These are phyloP conservation scores for Pristionchus maxplancki DNA, from an alignment of 2,888 invertebrate genomes.

Conservation along the genomic window DNA sequence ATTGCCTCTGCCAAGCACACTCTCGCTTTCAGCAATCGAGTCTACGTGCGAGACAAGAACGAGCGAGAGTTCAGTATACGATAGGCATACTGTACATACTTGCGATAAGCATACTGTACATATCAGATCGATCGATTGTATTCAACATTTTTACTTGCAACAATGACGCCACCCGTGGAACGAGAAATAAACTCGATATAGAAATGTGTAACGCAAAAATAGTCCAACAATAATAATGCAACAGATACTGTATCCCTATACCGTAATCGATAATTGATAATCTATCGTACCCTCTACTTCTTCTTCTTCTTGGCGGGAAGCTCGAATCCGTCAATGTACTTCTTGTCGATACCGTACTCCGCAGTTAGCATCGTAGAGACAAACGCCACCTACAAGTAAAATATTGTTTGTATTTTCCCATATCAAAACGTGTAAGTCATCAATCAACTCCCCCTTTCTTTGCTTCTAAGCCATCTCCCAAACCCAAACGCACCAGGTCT, in stretches of 20 bases:
- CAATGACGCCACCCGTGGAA: slow-evolving; percentile 11
- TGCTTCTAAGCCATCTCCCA: too few species aligned
- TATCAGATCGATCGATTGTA: not conserved
- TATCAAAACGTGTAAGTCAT: too few species aligned
- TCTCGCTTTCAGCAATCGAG: not conserved
- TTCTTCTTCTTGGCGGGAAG: slow-evolving; percentile 72
- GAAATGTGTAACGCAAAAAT: not conserved
- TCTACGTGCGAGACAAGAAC: not conserved
- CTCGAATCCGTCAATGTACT: slow-evolving; percentile 73
- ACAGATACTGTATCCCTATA: slow-evolving; percentile 20
- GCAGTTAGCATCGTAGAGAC: slow-evolving; percentile 47
- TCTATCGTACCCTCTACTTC: slow-evolving; percentile 38
- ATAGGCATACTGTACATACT: not conserved
- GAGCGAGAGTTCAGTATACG: not conserved
- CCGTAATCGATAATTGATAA: slow-evolving; percentile 33
- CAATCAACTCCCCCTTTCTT: not conserved
- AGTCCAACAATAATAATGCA: not conserved
- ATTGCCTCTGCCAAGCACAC: slow-evolving; percentile 35
- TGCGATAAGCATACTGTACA: not conserved
- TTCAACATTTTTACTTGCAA: not conserved
- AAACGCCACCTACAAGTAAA: not conserved
- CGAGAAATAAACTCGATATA: slow-evolving; percentile 18
- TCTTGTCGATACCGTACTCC: slow-evolving; percentile 71
- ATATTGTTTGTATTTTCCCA: not conserved
- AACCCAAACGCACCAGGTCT: too few species aligned